Percentiles rank a stretch among this genome's conserved stretches.
Evolutionary conservation across 1,140 invertebrate genomes (phyloP).

Genomic region (Cotesia chilonis): DNA sequence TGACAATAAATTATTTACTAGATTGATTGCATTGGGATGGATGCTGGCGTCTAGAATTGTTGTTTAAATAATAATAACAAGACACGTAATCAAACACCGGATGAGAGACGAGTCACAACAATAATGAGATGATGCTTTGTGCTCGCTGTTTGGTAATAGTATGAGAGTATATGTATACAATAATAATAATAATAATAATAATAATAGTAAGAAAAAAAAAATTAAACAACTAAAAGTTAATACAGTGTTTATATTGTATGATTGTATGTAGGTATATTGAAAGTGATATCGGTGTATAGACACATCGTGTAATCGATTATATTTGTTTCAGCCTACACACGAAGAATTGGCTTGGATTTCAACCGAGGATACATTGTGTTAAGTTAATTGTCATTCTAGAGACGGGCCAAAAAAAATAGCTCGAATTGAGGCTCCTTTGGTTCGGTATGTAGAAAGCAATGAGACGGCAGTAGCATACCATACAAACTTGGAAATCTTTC

Average conservation of each 20-base stretch:
- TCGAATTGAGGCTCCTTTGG: constrained; percentile 24
- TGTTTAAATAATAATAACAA: constrained; percentile 34
- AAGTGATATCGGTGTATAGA: constrained; percentile 2
- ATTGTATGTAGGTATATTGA: background rate
- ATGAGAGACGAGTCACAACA: constrained; percentile 64
- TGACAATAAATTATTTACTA: background rate
- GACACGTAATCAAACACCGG: constrained; percentile 60
- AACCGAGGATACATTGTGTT: background rate
- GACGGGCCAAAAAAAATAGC: constrained; percentile 19
- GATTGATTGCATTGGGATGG: background rate
- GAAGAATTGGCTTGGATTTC: background rate
- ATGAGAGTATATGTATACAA: no score
- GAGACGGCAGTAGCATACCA: constrained; percentile 25
- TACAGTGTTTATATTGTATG: background rate
- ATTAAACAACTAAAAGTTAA: no score
- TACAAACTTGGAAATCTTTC: constrained; percentile 32
- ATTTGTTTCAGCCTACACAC: background rate
- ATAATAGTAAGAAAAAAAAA: no score
- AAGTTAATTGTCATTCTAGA: constrained; percentile 27
- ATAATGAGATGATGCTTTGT: background rate
- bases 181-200: no score
- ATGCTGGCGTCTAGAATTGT: constrained; percentile 23
- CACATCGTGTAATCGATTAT: constrained; percentile 9
- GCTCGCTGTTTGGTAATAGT: no score
- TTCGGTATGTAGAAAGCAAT: constrained; percentile 29